Evolutionary conservation across 2,797 vertebrate genomes (phyloP).

Genomic region (Urosaurus nigricauda): DNA sequence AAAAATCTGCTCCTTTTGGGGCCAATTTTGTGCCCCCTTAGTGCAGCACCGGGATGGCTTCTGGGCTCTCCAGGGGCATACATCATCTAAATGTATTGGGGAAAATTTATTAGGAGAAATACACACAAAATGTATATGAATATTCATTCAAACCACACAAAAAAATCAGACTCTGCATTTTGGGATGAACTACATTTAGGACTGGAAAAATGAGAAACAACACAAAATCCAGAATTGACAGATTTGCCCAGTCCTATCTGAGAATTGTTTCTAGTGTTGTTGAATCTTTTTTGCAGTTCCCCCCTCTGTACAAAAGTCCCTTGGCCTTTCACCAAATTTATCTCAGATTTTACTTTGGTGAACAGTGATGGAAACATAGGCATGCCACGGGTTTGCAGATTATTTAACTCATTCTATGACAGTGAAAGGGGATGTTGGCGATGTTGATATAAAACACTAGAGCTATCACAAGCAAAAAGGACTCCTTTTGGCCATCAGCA

Average conservation of each 20-base stretch:
- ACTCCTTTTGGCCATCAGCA: neutral
- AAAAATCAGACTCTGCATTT: too few relatives aligned
- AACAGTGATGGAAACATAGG: neutral
- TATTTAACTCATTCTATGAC: neutral
- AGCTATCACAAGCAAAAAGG: neutral
- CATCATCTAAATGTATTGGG: too few relatives aligned
- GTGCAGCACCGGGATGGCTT: too few relatives aligned
- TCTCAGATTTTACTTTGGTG: neutral
- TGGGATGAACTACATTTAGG: too few relatives aligned
- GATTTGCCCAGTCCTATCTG: neutral
- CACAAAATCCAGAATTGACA: neutral
- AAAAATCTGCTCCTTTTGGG: too few relatives aligned
- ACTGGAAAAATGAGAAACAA: too few relatives aligned
- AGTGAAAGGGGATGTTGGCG: neutral
- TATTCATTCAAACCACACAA: too few relatives aligned
- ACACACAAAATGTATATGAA: too few relatives aligned
- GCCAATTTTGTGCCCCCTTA: too few relatives aligned
- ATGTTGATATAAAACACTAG: neutral
- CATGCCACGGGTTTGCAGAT: neutral
- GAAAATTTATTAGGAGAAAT: too few relatives aligned
- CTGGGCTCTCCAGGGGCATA: too few relatives aligned
- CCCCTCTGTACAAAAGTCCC: neutral
- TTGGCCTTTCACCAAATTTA: neutral
- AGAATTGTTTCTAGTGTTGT: neutral
- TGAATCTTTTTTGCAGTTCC: neutral